phyloP scores from a whole-genome alignment of 2,888 invertebrate genomes.

The Catocala sponsa region DNA sequence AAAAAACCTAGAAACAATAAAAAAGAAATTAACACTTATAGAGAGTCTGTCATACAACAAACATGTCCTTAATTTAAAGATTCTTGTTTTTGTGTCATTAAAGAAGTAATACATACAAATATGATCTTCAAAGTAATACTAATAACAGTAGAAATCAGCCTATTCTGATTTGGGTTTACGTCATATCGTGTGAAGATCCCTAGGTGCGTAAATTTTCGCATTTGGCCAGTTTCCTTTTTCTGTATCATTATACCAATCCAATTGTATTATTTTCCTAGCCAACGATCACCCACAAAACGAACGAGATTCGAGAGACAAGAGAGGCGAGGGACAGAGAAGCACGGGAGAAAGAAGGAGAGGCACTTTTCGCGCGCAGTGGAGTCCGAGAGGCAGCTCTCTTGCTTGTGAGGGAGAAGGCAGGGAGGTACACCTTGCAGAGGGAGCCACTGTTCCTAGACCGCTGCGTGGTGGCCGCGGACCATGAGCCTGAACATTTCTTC shows the following conservation, averaged over 20 bases:
- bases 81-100: too few species aligned
- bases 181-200: too few species aligned
- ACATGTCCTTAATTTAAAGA: too few species aligned
- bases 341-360: constrained; percentile 79
- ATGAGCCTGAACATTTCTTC: constrained; percentile 97
- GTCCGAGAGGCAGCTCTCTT: constrained; percentile 96
- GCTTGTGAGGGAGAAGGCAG: constrained; percentile 96
- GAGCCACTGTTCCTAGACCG: constrained; percentile 97
- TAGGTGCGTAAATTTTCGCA: too few species aligned
- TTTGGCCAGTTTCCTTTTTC: background rate
- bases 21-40: too few species aligned
- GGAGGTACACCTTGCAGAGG: constrained; percentile 94
- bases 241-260: background rate
- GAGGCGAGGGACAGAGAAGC: constrained; percentile 82
- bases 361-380: constrained; percentile 91
- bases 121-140: too few species aligned
- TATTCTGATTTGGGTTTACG: too few species aligned
- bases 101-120: too few species aligned
- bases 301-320: constrained; percentile 88
- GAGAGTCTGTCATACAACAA: too few species aligned
- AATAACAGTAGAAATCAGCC: too few species aligned
- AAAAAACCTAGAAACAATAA: too few species aligned
- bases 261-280: constrained; percentile 79
- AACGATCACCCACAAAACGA: constrained; percentile 91
- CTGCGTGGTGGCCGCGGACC: constrained; percentile 96